Base-by-base conservation (phyloP, 2,797 vertebrate species). In the Pteropus rufus region DNA sequence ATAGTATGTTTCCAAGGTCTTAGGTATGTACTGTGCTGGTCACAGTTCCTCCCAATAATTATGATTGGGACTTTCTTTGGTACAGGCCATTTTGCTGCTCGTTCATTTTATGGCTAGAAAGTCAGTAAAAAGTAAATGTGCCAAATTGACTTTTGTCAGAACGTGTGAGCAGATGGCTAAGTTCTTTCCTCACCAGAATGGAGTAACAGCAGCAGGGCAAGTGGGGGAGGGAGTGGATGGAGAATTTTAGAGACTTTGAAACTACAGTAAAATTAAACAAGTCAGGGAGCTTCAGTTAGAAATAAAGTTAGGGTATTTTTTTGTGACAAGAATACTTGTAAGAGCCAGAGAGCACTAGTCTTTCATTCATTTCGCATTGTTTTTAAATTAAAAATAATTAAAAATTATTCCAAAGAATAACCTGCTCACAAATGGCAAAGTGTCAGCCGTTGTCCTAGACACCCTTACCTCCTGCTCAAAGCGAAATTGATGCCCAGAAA, bases 111-210 rank as follows among this genome's bases (percentile, higher is more conserved):
- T 97, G 87, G 67, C 52, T 89, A 76, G 67, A 91, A 93, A 97
- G 95, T 94, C 92, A 83, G 29, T 83, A 52, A 85, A 95, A 93
- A 96, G 89, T 85, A 72, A 89, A 92, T 72, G 97, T 97, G 97
- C 97, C 97, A 97, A 96, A 96, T 96, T 79, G 89, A 95, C 91
- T 97, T 93, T 49, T 76, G 86, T 97, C 96, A 95, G 96, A 96
- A 90, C 58, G 76, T 2, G 0, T n/a, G 76, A 97, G 94, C 97
- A 97, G 97, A 97, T 96, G 97, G 95, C 60, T 12, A 23, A 81
- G 23, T 91, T 94, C 77, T 90, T 49, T 92, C 65, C 67, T 93
- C 88, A 64, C 69, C 81, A 82, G 73, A 90, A 83, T 36, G 81
- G 60, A 86, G 92, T 52, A 82, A 83, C 88, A 94, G 83, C 92